phyloP scores from a whole-genome alignment of 2,113 vertebrate genomes.

The Camelus dromedarius region DNA sequence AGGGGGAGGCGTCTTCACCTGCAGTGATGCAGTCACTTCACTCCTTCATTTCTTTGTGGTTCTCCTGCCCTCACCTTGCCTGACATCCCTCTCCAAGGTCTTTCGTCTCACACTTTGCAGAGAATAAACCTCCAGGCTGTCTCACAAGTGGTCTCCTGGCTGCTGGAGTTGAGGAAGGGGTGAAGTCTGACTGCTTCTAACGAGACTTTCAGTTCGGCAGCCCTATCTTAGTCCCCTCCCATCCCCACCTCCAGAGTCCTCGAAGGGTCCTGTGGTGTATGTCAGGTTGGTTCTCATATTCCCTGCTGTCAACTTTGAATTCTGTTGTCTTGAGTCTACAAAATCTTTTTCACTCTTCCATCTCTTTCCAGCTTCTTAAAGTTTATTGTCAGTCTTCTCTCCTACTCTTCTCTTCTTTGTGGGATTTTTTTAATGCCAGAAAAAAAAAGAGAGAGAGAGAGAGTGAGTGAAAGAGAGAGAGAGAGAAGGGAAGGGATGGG shows the following conservation, averaged over 20 bases:
- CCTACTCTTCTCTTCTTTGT: not conserved
- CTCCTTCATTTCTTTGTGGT: not conserved
- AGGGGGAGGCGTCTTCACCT: not conserved
- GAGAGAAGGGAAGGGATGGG: no score
- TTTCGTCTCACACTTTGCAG: not conserved
- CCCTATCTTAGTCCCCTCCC: not conserved
- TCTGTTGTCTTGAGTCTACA: not conserved
- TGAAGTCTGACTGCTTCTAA: not conserved
- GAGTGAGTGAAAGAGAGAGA: fast-evolving
- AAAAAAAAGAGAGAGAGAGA: no score
- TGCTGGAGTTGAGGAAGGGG: not conserved
- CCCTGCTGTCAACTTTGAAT: not conserved
- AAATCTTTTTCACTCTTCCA: not conserved
- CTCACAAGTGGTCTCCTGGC: not conserved
- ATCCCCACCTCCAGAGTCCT: not conserved
- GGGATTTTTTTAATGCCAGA: not conserved
- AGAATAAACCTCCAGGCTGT: not conserved
- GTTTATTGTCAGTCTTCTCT: not conserved
- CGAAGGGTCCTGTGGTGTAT: not conserved
- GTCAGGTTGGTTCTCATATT: not conserved
- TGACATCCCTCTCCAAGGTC: not conserved
- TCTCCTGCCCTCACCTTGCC: not conserved
- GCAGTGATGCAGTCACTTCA: no score
- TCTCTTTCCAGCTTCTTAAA: not conserved
- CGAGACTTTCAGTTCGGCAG: not conserved